Conservation (phyloP, 2,888 invertebrate genomes). For the Metalampra italica region DNA sequence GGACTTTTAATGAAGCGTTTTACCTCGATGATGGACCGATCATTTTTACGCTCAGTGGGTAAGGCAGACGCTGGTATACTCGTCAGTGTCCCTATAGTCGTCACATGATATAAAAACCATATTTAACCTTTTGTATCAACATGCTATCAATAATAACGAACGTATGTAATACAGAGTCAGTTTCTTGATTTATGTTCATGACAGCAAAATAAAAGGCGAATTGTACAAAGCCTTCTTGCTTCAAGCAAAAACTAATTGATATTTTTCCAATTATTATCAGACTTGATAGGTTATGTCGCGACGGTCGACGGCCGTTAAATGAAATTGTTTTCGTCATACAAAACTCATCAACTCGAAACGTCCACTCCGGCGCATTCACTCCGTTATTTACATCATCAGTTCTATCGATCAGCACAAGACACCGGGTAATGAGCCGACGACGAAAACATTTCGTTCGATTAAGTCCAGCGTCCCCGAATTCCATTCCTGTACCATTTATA, state of each 20-base stretch:
- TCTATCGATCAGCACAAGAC: constrained; percentile 6
- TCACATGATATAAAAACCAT: too few species aligned
- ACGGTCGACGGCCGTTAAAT: not conserved
- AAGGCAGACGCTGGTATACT: too few species aligned
- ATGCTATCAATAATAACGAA: not conserved
- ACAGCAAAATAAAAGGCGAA: not conserved
- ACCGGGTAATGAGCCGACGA: constrained; percentile 29
- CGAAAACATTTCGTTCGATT: constrained; percentile 43
- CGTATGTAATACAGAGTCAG: not conserved
- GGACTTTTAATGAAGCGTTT: constrained; percentile 47
- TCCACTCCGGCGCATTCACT: not conserved
- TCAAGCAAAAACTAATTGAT: not conserved
- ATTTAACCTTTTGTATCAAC: too few species aligned
- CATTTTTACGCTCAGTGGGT: not conserved
- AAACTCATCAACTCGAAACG: constrained; percentile 6
- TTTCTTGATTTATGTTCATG: not conserved
- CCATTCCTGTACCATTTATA: constrained; percentile 50
- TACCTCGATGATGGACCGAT: not conserved
- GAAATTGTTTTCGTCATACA: not conserved
- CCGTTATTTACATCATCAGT: constrained; percentile 2
- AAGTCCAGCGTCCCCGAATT: constrained; percentile 43
- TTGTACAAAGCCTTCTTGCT: not conserved
- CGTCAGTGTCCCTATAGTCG: too few species aligned
- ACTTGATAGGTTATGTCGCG: not conserved
- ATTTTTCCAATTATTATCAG: not conserved